Evolutionary conservation across 2,113 vertebrate genomes (phyloP).

Genomic region (Chlorocebus sabaeus): DNA sequence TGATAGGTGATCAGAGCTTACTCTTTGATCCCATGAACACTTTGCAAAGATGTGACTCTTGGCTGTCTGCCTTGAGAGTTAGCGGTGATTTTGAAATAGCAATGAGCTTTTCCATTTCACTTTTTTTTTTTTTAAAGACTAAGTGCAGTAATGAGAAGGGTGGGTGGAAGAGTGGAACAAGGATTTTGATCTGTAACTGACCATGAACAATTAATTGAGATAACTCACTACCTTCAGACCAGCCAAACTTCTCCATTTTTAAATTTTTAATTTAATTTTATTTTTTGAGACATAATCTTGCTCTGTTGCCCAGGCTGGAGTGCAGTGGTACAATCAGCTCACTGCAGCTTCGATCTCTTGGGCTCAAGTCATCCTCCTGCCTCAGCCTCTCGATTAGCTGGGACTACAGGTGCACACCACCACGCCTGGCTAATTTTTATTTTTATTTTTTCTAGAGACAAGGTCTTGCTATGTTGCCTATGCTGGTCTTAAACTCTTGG

Average conservation of each 20-base stretch:
- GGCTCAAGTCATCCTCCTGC: neutral
- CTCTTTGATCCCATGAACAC: neutral
- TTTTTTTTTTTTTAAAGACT: neutral
- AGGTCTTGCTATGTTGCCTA: too few relatives aligned
- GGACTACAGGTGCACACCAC: neutral
- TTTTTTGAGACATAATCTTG: neutral
- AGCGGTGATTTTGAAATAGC: neutral
- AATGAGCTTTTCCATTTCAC: neutral
- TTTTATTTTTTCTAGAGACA: too few relatives aligned
- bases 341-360: neutral
- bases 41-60: neutral
- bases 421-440: neutral
- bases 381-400: neutral
- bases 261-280: too few relatives aligned
- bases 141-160: too few relatives aligned
- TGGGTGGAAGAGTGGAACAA: too few relatives aligned
- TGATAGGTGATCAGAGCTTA: neutral
- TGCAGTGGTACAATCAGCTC: neutral
- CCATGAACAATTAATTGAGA: too few relatives aligned
- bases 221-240: too few relatives aligned
- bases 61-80: neutral
- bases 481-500: too few relatives aligned
- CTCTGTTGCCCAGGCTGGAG: neutral
- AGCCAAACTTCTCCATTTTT: too few relatives aligned
- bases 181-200: too few relatives aligned